These are phyloP conservation scores for Xanthorhoe designata DNA, from an alignment of 2,888 invertebrate genomes.

Conservation along the genomic window DNA sequence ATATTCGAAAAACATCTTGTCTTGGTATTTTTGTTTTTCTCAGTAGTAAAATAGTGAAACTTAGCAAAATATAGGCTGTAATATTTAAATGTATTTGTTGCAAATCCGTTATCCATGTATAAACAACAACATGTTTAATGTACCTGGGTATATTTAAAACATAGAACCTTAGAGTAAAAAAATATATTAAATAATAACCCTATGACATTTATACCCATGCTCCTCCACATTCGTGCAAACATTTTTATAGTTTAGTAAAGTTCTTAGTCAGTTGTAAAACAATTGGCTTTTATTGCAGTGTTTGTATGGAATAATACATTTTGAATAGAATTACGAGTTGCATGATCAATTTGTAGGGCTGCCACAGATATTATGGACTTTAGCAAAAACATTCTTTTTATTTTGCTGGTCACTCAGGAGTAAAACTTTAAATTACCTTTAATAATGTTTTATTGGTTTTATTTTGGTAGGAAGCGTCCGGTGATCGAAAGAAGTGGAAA, in stretches of 20 bases:
- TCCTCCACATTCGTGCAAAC: slow-evolving; percentile 28
- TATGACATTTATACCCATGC: neutral
- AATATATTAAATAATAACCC: too few relatives aligned
- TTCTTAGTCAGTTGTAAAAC: slow-evolving; percentile 35
- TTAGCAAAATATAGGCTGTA: neutral
- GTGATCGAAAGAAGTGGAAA: too few relatives aligned
- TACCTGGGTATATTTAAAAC: too few relatives aligned
- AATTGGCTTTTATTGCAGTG: slow-evolving; percentile 31
- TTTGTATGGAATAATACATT: slow-evolving; percentile 18
- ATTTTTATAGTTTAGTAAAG: slow-evolving; percentile 37
- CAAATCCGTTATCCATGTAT: too few relatives aligned
- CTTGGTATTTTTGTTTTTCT: neutral
- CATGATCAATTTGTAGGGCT: slow-evolving; percentile 31
- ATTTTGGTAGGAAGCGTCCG: too few relatives aligned
- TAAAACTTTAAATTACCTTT: too few relatives aligned
- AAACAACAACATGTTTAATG: too few relatives aligned
- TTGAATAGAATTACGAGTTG: slow-evolving; percentile 17
- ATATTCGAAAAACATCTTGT: slow-evolving; percentile 5
- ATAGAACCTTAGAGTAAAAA: too few relatives aligned
- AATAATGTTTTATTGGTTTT: too few relatives aligned
- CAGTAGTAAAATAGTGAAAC: neutral
- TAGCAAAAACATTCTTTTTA: too few relatives aligned
- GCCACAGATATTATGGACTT: neutral
- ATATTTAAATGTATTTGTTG: neutral
- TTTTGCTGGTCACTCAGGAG: too few relatives aligned